A percentile compares a stretch with the other conserved stretches of the same genome.
Conservation (phyloP, 64 coral and sea anemone genomes). For the Montipora sp. region DNA sequence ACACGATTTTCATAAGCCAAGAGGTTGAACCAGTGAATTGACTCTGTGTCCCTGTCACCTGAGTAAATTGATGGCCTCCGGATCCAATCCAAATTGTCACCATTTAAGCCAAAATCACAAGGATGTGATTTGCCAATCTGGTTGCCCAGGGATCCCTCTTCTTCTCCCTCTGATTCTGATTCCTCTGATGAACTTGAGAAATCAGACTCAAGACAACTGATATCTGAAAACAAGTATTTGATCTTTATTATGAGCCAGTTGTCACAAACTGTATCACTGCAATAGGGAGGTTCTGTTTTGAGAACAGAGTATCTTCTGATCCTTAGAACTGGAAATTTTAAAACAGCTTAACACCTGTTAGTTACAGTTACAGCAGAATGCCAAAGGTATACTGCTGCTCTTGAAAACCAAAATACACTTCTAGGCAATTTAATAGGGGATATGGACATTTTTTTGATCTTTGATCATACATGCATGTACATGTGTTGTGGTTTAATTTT, state of each 20-base stretch:
- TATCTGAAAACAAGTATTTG: background rate
- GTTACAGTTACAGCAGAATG: too few relatives aligned
- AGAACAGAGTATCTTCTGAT: conserved; percentile 18
- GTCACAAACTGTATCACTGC: background rate
- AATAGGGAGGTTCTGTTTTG: background rate
- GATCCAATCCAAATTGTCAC: conserved; percentile 29
- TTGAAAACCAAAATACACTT: too few relatives aligned
- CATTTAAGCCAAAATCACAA: conserved; percentile 36
- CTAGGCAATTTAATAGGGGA: too few relatives aligned
- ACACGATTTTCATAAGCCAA: conserved; percentile 29
- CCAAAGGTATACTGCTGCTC: too few relatives aligned
- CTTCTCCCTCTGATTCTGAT: background rate
- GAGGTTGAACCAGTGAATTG: conserved; percentile 33
- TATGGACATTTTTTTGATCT: too few relatives aligned
- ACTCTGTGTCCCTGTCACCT: conserved; percentile 5
- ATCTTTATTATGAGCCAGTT: conserved; percentile 4
- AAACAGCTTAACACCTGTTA: too few relatives aligned
- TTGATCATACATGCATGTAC: too few relatives aligned
- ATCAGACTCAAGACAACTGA: background rate
- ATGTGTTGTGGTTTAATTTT: too few relatives aligned
- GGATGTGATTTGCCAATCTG: background rate
- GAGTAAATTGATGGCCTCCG: conserved; percentile 29
- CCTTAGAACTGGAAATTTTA: background rate
- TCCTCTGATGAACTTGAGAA: background rate
- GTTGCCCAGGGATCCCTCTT: background rate